Evolutionary conservation across 2,888 invertebrate species (phyloP).

Genomic region (Uloborus plumipes): DNA sequence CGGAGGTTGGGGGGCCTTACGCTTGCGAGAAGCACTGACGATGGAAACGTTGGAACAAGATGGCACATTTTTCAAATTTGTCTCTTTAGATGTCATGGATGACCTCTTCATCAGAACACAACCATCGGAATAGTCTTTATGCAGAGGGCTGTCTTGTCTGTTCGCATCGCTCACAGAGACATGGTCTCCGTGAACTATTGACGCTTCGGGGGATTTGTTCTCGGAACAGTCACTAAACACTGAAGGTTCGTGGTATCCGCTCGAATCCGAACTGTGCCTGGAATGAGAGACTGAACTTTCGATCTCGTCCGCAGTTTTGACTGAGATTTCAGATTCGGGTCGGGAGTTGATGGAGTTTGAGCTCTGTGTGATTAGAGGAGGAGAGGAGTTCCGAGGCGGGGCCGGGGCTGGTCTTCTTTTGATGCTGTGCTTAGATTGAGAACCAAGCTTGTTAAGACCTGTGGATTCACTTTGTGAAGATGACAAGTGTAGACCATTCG

Average conservation of each 20-base stretch:
- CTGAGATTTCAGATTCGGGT: slow-evolving; percentile 53
- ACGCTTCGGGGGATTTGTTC: slow-evolving; percentile 62
- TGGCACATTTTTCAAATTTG: slow-evolving; percentile 55
- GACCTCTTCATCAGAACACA: slow-evolving; percentile 21
- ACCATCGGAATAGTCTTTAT: slow-evolving; percentile 41
- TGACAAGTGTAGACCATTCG: slow-evolving; percentile 70
- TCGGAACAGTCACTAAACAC: slow-evolving; percentile 77
- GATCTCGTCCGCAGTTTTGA: slow-evolving; percentile 64
- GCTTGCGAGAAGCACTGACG: slow-evolving; percentile 48
- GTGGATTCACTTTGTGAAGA: slow-evolving; percentile 76
- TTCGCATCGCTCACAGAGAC: slow-evolving; percentile 26
- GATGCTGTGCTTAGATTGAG: slow-evolving; percentile 43
- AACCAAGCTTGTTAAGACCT: slow-evolving; percentile 30
- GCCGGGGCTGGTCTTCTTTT: slow-evolving; percentile 66
- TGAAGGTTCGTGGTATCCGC: slow-evolving; percentile 81
- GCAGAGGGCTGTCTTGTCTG: slow-evolving; percentile 35
- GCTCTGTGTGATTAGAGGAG: slow-evolving; percentile 63
- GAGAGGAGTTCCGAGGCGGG: slow-evolving; percentile 70
- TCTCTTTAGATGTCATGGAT: slow-evolving; percentile 51
- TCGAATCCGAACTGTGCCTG: slow-evolving; percentile 81
- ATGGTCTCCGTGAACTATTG: slow-evolving; percentile 51
- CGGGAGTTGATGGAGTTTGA: slow-evolving; percentile 66
- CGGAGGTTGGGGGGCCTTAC: slow-evolving; percentile 61
- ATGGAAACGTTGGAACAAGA: slow-evolving; percentile 57
- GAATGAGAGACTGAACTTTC: slow-evolving; percentile 75